Evolutionary conservation across 2,797 vertebrate species (phyloP).

Genomic region (Pterois miles): DNA sequence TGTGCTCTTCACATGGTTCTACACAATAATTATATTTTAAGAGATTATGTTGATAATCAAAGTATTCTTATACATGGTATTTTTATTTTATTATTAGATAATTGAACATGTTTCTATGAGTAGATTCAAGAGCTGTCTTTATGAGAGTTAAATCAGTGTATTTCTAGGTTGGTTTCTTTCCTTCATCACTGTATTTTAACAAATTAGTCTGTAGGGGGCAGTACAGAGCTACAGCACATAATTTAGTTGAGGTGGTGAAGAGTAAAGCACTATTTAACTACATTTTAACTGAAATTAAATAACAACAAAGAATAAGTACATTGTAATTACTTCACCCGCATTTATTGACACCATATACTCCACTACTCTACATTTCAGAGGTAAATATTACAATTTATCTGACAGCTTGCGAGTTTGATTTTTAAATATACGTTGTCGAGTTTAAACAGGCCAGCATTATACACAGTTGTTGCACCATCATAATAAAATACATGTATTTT

Average conservation of each 20-base stretch:
- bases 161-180: background rate
- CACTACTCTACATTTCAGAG: background rate
- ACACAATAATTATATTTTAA: background rate
- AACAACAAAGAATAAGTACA: background rate
- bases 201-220: background rate
- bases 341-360: background rate
- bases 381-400: background rate
- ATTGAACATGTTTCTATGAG: background rate
- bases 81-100: background rate
- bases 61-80: background rate
- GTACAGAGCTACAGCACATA: background rate
- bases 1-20: background rate
- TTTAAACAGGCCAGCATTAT: background rate
- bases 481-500: background rate
- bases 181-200: background rate
- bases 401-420: background rate
- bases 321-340: background rate
- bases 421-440: background rate
- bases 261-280: background rate
- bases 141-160: background rate
- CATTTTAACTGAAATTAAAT: background rate
- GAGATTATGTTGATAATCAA: background rate
- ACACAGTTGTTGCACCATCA: background rate
- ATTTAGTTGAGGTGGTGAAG: background rate
- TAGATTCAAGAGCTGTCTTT: background rate